Evolutionary conservation across 2,113 vertebrate genomes (phyloP).

Genomic region (Menidia beryllina): DNA sequence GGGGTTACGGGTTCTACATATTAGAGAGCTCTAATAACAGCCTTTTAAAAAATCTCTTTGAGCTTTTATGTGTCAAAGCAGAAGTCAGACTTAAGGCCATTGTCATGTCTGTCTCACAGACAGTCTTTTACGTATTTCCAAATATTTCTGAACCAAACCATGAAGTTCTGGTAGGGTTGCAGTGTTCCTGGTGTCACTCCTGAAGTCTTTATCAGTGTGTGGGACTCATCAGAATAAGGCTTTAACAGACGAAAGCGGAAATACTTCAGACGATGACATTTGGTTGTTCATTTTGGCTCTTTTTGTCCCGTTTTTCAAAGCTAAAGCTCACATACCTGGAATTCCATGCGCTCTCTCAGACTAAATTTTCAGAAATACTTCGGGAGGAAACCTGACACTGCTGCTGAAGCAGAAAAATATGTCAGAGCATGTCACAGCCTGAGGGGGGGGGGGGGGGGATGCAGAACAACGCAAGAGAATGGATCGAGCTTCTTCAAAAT

Average conservation of each 20-base stretch:
- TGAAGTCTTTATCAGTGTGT: not conserved
- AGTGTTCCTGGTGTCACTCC: too few species aligned
- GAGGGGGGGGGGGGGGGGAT: conserved; percentile 6
- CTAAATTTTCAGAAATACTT: not conserved
- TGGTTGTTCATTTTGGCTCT: not conserved
- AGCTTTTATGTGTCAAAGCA: too few species aligned
- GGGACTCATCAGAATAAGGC: not conserved
- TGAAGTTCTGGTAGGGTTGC: too few species aligned
- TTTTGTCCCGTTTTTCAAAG: not conserved
- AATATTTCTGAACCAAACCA: too few species aligned
- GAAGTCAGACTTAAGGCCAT: too few species aligned
- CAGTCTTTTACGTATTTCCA: too few species aligned
- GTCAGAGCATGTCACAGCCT: conserved; percentile 14
- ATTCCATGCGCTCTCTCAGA: not conserved
- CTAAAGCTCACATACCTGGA: conserved; percentile 3
- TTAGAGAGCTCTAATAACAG: too few species aligned
- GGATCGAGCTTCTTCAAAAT: not conserved
- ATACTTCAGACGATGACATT: not conserved
- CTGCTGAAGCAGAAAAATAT: conserved; percentile 37
- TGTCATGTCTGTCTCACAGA: too few species aligned
- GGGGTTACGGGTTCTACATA: too few species aligned
- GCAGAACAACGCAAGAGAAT: conserved; percentile 18
- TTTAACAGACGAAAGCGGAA: not conserved
- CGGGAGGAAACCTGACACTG: conserved; percentile 4
- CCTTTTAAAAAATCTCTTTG: too few species aligned